phyloP scores from a whole-genome alignment of 2,113 vertebrate genomes.

The Cololabis saira region DNA sequence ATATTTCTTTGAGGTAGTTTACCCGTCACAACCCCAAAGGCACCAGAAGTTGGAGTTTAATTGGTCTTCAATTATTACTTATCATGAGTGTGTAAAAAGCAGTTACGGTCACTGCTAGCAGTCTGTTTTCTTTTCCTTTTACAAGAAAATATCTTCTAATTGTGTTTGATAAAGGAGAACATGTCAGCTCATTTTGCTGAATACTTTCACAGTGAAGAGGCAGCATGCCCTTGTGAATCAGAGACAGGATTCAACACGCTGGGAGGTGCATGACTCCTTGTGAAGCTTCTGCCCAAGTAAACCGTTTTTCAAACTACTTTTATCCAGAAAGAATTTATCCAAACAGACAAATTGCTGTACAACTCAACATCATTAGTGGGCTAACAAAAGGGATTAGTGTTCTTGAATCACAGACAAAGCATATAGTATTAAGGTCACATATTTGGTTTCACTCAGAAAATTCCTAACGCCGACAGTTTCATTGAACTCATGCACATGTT shows the following conservation, averaged over 20 bases:
- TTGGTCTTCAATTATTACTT: too few relatives aligned
- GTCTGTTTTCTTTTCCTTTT: too few relatives aligned
- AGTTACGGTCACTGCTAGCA: too few relatives aligned
- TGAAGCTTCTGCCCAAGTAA: constrained; percentile 8
- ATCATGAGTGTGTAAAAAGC: too few relatives aligned
- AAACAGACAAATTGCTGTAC: constrained; percentile 13
- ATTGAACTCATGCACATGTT: neutral
- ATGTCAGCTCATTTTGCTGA: neutral
- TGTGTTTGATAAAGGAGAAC: neutral
- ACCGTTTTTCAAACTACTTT: constrained; percentile 12
- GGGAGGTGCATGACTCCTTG: neutral
- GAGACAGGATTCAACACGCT: neutral
- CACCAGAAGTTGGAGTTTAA: too few relatives aligned
- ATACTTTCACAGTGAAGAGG: neutral
- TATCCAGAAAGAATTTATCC: constrained; percentile 8
- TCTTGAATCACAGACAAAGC: constrained; percentile 4
- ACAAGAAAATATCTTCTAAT: too few relatives aligned
- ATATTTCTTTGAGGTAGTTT: too few relatives aligned
- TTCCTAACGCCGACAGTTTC: neutral
- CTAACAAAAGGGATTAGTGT: constrained; percentile 3
- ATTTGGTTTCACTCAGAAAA: neutral
- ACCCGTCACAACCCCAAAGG: too few relatives aligned
- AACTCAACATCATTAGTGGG: neutral
- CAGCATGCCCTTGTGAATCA: constrained; percentile 2
- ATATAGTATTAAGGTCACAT: neutral